These are phyloP conservation scores for Acipenser ruthenus DNA, from an alignment of 2,797 vertebrate genomes.

Conservation along the genomic window DNA sequence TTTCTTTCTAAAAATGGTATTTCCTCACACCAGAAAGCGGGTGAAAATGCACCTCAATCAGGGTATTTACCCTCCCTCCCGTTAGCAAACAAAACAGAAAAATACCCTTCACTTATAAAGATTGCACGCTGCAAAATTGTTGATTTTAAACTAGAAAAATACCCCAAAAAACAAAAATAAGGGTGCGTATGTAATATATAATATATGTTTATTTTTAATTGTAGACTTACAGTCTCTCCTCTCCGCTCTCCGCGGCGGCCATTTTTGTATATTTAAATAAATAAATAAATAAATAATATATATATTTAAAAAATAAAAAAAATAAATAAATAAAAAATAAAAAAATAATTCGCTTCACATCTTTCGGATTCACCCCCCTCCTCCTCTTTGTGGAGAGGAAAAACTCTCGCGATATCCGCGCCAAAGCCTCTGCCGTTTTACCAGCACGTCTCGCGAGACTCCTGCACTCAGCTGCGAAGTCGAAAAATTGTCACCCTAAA, in stretches of 20 bases:
- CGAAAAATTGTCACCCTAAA: conserved; percentile 12
- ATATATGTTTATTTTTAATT: conserved; percentile 44
- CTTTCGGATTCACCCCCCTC: conserved; percentile 53
- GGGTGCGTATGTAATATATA: not conserved
- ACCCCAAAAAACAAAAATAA: no score
- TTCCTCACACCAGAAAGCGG: conserved; percentile 33
- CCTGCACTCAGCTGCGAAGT: conserved; percentile 18
- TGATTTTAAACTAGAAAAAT: no score
- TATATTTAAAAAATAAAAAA: conserved; percentile 11
- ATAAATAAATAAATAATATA: conserved; percentile 63
- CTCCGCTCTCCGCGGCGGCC: conserved; percentile 80
- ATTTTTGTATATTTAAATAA: conserved; percentile 69
- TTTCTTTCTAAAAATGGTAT: conserved; percentile 21
- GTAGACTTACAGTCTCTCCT: conserved; percentile 75
- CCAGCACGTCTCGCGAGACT: no score
- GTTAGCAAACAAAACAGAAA: conserved; percentile 2
- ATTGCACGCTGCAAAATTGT: conserved; percentile 14
- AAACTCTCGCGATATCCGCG: conserved; percentile 27
- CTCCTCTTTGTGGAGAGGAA: conserved; percentile 38
- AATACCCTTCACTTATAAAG: conserved; percentile 38
- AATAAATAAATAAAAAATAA: no score
- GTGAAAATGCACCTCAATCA: conserved; percentile 62
- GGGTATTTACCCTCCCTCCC: no score
- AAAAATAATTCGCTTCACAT: conserved; percentile 53
- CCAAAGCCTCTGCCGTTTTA: not conserved